A percentile compares a stretch with the other conserved stretches of the same genome.
phyloP scores from a whole-genome alignment of 2,113 vertebrate genomes.

The Erythrocercus mccallii region DNA sequence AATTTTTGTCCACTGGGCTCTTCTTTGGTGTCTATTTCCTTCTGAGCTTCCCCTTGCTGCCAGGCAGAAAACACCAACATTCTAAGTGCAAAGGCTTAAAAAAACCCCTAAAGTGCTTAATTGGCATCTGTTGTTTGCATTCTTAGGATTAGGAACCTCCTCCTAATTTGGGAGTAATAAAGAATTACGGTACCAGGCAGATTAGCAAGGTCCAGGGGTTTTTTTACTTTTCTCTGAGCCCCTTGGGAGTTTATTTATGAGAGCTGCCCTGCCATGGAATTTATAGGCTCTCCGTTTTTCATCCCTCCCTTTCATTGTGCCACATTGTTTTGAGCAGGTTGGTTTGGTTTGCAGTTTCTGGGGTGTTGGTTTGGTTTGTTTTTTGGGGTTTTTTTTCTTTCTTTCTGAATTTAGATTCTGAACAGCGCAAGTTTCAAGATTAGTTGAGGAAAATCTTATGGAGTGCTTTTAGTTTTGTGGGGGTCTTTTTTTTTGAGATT shows the following conservation, averaged over 20 bases:
- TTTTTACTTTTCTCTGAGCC: background rate
- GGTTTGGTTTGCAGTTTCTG: background rate
- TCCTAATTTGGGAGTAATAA: background rate
- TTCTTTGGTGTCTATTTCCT: background rate
- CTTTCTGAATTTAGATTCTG: background rate
- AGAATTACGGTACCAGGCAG: background rate
- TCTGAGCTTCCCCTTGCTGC: background rate
- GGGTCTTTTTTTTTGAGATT: background rate
- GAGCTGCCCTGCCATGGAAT: background rate
- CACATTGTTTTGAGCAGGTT: background rate
- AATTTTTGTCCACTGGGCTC: background rate
- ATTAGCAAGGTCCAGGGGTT: background rate
- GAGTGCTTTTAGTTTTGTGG: background rate
- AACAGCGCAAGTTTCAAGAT: background rate
- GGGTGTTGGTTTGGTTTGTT: background rate
- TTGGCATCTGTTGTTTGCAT: background rate
- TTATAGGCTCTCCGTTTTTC: background rate
- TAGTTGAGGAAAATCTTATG: background rate
- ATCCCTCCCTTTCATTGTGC: background rate
- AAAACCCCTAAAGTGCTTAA: background rate
- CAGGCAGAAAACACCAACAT: background rate
- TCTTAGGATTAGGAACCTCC: background rate
- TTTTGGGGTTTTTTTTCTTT: background rate
- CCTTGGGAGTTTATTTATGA: background rate
- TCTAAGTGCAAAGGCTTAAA: background rate